These are phyloP conservation scores for Salticus scenicus DNA, from an alignment of 2,888 invertebrate genomes.

Conservation along the genomic window DNA sequence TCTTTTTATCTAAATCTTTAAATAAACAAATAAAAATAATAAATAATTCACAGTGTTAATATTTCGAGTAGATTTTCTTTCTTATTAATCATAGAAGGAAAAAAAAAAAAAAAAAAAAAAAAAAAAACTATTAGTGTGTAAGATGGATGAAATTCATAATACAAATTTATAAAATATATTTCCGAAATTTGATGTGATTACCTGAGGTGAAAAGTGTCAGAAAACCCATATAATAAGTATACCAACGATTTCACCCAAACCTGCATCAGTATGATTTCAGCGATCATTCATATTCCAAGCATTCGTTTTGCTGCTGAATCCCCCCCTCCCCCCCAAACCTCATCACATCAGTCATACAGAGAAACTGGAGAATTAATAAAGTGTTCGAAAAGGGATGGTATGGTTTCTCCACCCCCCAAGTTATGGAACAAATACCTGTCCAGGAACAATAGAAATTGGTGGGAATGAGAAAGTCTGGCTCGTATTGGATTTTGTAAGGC, in stretches of 20 bases:
- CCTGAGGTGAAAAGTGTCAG: neutral
- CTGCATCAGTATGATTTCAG: slow-evolving; percentile 27
- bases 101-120: too few relatives aligned
- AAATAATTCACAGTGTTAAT: too few relatives aligned
- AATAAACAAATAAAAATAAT: too few relatives aligned
- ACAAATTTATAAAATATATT: too few relatives aligned
- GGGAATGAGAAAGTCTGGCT: slow-evolving; percentile 39
- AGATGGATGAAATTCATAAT: too few relatives aligned
- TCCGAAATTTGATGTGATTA: too few relatives aligned
- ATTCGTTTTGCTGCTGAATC: slow-evolving; percentile 6
- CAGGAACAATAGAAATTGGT: slow-evolving; percentile 41
- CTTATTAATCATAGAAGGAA: too few relatives aligned
- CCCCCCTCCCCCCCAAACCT: neutral
- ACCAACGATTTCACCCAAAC: neutral
- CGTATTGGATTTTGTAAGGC: slow-evolving; percentile 54
- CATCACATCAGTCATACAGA: slow-evolving; percentile 51
- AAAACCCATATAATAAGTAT: neutral
- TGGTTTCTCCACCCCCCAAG: slow-evolving; percentile 18
- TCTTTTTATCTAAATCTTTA: too few relatives aligned
- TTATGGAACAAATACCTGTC: slow-evolving; percentile 58
- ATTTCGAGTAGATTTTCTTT: too few relatives aligned
- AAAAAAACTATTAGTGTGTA: too few relatives aligned
- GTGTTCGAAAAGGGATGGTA: slow-evolving; percentile 28
- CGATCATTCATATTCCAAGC: slow-evolving; percentile 33
- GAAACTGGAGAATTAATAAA: slow-evolving; percentile 68